phyloP scores from a whole-genome alignment of 2,888 invertebrate species.

The Lasiommata megera region DNA sequence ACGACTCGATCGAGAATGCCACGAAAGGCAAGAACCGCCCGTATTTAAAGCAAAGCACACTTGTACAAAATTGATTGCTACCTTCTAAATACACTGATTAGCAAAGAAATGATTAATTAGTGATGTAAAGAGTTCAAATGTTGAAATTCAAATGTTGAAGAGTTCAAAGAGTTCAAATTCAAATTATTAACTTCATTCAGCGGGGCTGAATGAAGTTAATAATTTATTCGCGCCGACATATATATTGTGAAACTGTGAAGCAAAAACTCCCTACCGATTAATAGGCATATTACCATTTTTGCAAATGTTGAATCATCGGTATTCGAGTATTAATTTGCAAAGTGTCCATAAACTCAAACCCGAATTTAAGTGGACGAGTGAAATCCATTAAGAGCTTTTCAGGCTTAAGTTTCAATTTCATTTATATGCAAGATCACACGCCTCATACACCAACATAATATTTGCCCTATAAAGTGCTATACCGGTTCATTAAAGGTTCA shows the following conservation, averaged over 20 bases:
- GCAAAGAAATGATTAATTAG: too few species aligned
- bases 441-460: slow-evolving; percentile 40
- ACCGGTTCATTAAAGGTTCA: slow-evolving; percentile 9
- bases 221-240: too few species aligned
- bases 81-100: too few species aligned
- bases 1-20: too few species aligned
- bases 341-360: slow-evolving; percentile 18
- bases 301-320: not conserved
- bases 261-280: not conserved
- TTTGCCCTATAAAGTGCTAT: slow-evolving; percentile 42
- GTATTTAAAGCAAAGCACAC: too few species aligned
- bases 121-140: too few species aligned
- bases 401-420: slow-evolving; percentile 45
- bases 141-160: too few species aligned
- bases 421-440: slow-evolving; percentile 57
- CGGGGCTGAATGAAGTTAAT: too few species aligned
- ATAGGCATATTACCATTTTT: not conserved
- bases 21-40: too few species aligned
- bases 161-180: too few species aligned
- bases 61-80: too few species aligned
- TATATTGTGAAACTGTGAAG: not conserved
- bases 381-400: slow-evolving; percentile 54
- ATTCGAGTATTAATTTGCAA: slow-evolving; percentile 18
- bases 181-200: too few species aligned
- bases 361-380: slow-evolving; percentile 41